Evolutionary conservation across 2,113 vertebrate species (phyloP).

Genomic region (Nyctibius bracteatus): DNA sequence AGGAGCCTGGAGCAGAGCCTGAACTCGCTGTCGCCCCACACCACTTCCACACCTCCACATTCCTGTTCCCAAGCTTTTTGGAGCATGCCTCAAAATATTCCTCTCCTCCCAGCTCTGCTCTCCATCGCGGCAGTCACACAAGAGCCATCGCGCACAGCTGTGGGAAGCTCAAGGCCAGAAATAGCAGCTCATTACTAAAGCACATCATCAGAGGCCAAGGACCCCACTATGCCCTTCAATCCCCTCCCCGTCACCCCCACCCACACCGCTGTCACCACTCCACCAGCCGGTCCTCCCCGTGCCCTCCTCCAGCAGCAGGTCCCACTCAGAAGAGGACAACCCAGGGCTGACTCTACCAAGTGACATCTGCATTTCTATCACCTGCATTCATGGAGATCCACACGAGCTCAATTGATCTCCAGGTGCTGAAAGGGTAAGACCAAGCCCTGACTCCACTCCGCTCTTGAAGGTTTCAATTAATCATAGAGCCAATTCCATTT

Average conservation of each 20-base stretch:
- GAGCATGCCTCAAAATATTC: fast-evolving
- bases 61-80: not conserved
- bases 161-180: not conserved
- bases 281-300: fast-evolving
- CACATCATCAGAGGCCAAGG: not conserved
- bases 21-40: fast-evolving
- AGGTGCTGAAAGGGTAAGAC: not conserved
- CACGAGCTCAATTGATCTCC: not conserved
- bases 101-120: not conserved
- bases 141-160: not conserved
- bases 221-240: fast-evolving
- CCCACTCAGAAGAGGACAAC: not conserved
- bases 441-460: constrained; percentile 48
- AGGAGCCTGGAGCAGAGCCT: not conserved
- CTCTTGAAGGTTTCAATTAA: constrained; percentile 70
- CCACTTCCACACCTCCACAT: not conserved
- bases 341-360: not conserved
- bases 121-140: not conserved
- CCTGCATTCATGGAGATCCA: not conserved
- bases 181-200: not conserved
- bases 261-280: fast-evolving
- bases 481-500: constrained; percentile 71
- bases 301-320: not conserved
- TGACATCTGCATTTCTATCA: not conserved
- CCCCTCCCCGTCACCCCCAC: fast-evolving